Evolutionary conservation across 2,797 vertebrate genomes (phyloP).

Genomic region (Telmatherina bonti): DNA sequence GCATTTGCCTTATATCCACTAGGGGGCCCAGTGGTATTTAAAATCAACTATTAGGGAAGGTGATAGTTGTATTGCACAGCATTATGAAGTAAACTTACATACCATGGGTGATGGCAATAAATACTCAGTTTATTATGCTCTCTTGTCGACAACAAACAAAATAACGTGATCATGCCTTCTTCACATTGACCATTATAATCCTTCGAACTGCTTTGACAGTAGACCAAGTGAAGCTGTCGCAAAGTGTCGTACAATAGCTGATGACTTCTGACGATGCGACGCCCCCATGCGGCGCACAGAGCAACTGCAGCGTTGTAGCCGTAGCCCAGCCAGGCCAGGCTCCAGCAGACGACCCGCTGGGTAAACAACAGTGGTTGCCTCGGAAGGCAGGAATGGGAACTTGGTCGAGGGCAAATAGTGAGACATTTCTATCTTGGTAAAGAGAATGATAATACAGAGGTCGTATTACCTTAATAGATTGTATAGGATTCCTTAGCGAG

Average conservation of each 20-base stretch:
- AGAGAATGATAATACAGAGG: constrained; percentile 15
- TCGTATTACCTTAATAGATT: background rate
- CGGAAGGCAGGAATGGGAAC: constrained; percentile 84
- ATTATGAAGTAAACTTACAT: no score
- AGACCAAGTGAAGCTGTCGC: constrained; percentile 50
- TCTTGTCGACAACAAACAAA: background rate
- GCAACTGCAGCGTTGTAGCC: constrained; percentile 28
- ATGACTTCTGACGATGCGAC: background rate
- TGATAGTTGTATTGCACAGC: background rate
- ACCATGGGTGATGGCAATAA: no score
- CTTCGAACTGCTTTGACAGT: background rate
- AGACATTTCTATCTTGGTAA: constrained; percentile 58
- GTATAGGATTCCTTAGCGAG: background rate
- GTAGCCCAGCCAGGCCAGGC: constrained; percentile 63
- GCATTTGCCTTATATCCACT: constrained; percentile 23
- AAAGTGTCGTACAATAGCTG: constrained; percentile 65
- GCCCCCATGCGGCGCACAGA: constrained; percentile 43
- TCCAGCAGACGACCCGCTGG: constrained; percentile 75
- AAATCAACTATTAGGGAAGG: background rate
- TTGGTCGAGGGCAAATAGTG: constrained; percentile 78
- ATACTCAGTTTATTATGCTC: background rate
- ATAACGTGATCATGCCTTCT: background rate
- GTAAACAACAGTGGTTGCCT: constrained; percentile 83
- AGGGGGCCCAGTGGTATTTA: constrained; percentile 50
- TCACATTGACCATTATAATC: background rate